Base-by-base conservation (phyloP, 2,888 invertebrate genomes). In the Pterostichus madidus region DNA sequence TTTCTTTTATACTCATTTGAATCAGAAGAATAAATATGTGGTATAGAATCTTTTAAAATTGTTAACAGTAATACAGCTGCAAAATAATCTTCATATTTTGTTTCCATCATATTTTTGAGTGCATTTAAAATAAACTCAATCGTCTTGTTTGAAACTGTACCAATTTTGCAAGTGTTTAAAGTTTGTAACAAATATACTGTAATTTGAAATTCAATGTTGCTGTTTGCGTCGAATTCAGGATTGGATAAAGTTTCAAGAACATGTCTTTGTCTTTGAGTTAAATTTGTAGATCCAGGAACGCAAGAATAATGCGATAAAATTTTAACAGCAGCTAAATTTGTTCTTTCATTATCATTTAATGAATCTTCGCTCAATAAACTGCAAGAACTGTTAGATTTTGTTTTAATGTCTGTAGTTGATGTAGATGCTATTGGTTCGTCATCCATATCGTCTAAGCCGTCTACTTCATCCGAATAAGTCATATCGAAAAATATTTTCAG, bases 151-250 rank as follows among this genome's bases (percentile, higher is more conserved):
- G 87, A 77, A 76, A 88, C 75, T 75, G 86, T 84, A 44, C 87
- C 87, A 17, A 86, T 84, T 84, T 85, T 85, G 46, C 87, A 86
- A 11, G 85, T 84, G 24, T 84, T 84, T 7, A 90, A 84, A n/a
- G 86, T 86, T 75, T 88, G 85, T 15, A 91, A 83, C 56, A 91
- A 87, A 5, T 86, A 86, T 46, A 89, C 84, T n/a, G 87, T 87
- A 85, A 87, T 84, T 75, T 85, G 85, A 78, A 86, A 88, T 64
- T 88, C 87, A 11, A 82, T 78, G 5, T 85, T 84, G 52, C 84
- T 78, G 32, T 75, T 79, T 17, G 84, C 85, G 75, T 87, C 85
- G 80, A 87, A 88, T 71, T 85, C 84, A 10, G 86, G 85, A 15
- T 84, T 81, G 8, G 86, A 83, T 15, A 88, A 83, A 31, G 84